Percentiles rank a stretch among this genome's conserved stretches.
These are phyloP conservation scores for Drosophila cognata DNA, from an alignment of 2,888 invertebrate genomes.

Conservation along the genomic window DNA sequence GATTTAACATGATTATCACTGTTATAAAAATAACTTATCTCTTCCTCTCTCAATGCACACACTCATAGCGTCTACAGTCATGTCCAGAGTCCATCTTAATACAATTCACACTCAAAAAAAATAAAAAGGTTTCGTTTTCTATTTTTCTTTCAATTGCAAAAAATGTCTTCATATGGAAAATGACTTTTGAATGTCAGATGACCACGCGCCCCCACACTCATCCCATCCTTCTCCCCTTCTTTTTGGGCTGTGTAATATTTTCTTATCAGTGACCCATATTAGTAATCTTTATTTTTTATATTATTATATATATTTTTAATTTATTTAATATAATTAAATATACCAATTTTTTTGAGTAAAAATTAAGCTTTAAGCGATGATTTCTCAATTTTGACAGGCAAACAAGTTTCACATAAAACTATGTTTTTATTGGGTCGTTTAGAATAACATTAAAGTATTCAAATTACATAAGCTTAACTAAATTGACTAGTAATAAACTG, in stretches of 20 bases:
- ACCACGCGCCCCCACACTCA: too few species aligned
- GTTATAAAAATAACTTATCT: conserved; percentile 63
- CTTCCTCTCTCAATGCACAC: conserved; percentile 16
- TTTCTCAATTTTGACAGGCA: not conserved
- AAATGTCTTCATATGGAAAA: conserved; percentile 63
- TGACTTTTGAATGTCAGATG: conserved; percentile 36
- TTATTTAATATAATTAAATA: not conserved
- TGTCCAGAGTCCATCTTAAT: conserved; percentile 2
- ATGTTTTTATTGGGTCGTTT: not conserved
- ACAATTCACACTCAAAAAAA: conserved; percentile 8
- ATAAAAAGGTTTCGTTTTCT: conserved; percentile 34
- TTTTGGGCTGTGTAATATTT: conserved; percentile 48
- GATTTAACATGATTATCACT: conserved; percentile 70
- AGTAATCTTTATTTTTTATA: conserved; percentile 15
- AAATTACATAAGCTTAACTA: conserved; percentile 14
- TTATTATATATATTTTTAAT: conserved; percentile 8
- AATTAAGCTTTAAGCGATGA: not conserved
- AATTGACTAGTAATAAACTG: conserved; percentile 5
- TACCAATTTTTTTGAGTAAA: not conserved
- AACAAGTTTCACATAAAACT: not conserved
- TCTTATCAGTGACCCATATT: conserved; percentile 68
- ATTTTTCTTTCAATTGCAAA: conserved; percentile 51
- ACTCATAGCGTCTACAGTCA: not conserved
- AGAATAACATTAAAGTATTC: not conserved
- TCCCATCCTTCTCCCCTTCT: too few species aligned